Conservation (phyloP, 2,888 invertebrate species). For the Pristionchus fissidentatus region DNA sequence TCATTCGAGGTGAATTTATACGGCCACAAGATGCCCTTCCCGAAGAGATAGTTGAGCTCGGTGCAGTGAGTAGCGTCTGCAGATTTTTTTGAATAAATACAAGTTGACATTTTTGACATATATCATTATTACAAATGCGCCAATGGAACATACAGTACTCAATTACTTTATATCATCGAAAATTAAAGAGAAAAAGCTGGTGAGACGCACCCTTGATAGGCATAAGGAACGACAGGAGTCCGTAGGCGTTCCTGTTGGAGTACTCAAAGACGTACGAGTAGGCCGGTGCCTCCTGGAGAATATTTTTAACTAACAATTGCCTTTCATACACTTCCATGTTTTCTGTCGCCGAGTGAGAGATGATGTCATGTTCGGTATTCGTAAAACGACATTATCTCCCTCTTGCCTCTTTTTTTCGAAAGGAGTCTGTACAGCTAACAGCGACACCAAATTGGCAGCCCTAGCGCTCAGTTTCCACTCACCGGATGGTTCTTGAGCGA, state of each 20-base stretch:
- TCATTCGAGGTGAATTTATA: constrained; percentile 44
- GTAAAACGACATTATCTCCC: too few relatives aligned
- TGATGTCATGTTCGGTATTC: too few relatives aligned
- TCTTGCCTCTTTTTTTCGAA: too few relatives aligned
- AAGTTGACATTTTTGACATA: not conserved
- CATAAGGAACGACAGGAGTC: constrained; percentile 15
- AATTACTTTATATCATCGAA: not conserved
- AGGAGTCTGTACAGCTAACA: not conserved
- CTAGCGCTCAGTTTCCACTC: not conserved
- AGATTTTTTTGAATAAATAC: not conserved
- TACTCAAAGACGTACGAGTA: constrained; percentile 46
- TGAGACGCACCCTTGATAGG: constrained; percentile 20
- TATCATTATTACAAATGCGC: not conserved
- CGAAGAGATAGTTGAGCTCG: constrained; percentile 46
- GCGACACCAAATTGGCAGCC: not conserved
- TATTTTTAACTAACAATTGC: not conserved
- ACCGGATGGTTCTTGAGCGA: constrained; percentile 32
- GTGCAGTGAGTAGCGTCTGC: constrained; percentile 47
- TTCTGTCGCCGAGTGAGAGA: too few relatives aligned
- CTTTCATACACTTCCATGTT: too few relatives aligned
- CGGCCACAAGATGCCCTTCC: constrained; percentile 39
- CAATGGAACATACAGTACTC: too few relatives aligned
- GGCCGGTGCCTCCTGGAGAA: constrained; percentile 21
- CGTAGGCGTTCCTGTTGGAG: not conserved
- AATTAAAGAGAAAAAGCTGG: not conserved